Evolutionary conservation across 2,888 invertebrate species (phyloP).

Genomic region (Cecidostiba fungosa): DNA sequence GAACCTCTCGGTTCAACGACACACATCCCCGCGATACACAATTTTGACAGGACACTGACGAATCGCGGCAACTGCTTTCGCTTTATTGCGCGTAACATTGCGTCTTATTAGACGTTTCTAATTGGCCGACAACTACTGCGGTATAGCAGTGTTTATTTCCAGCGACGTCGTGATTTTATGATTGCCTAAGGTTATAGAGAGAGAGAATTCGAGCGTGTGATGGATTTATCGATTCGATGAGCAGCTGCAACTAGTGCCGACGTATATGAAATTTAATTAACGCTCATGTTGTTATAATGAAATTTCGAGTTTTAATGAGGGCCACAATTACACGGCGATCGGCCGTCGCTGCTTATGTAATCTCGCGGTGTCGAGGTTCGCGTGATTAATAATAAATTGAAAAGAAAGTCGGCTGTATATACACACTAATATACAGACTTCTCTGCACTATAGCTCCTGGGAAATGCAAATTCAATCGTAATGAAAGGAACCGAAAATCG

Average conservation of each 20-base stretch:
- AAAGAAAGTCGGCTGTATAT: background rate
- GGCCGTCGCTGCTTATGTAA: background rate
- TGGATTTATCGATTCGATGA: conserved; percentile 24
- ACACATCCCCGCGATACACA: background rate
- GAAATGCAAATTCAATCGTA: conserved; percentile 7
- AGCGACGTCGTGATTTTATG: background rate
- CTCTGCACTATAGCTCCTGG: background rate
- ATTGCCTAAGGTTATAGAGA: no score
- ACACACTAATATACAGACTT: no score
- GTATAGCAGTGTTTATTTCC: background rate
- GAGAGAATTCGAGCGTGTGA: background rate
- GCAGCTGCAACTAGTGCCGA: background rate
- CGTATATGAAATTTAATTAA: conserved; percentile 36
- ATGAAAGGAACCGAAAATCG: background rate
- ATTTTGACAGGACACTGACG: background rate
- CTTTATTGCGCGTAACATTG: conserved; percentile 25
- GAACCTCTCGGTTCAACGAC: background rate
- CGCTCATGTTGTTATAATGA: conserved; percentile 13
- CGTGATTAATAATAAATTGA: background rate
- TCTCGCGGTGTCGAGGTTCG: no score
- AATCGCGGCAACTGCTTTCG: background rate
- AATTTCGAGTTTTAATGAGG: conserved; percentile 39
- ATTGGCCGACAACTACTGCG: conserved; percentile 26
- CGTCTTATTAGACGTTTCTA: conserved; percentile 41
- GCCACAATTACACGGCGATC: background rate